Base-by-base conservation (phyloP, 1,140 invertebrate genomes). In the Pseudomyrmex gracilis region DNA sequence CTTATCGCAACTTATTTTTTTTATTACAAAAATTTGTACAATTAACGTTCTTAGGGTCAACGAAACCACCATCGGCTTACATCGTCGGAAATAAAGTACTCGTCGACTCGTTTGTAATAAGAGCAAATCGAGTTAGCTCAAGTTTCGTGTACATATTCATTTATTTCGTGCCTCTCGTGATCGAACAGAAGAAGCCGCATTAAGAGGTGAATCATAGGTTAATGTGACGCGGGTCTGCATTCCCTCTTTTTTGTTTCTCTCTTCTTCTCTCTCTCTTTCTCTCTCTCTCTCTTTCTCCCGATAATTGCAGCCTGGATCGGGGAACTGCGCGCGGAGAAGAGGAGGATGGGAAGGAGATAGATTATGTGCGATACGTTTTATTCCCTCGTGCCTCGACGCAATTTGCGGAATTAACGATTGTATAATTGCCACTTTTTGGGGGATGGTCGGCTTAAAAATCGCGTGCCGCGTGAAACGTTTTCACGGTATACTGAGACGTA, bases 91-190 rank as follows among this genome's bases (percentile, higher is more conserved):
- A 34, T 34, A 34, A 34, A 34, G 34, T 51, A 51, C 13, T 13
- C 49, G 24, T n/a, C 53, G 22, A 63, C 43, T 64, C 34, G n/a
- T 45, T 51, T 71, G 22, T 84, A 90, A 91, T 84, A 55, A 91
- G 88, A 84, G 55, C 80, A 89, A 93, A 93, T 93, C 87, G 90
- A 92, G 91, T 93, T 93, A 93, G 91, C 78, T 86, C 83, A 80
- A 93, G 90, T 93, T 93, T 93, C 92, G 91, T 93, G 92, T 93
- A 93, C 92, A 93, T 92, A 93, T 93, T 93, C 90, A 93, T 93
- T 93, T 91, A 93, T 87, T 87, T 82, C 73, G 73, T 77, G 85
- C 85, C 87, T 82, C 89, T 91, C 90, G 91, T 93, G 91, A 91
- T 90, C 88, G 88, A 90, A 90, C 87, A 92, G 89, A 91, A 90